Percentiles rank a stretch among this genome's conserved stretches.
Evolutionary conservation across 2,888 invertebrate genomes (phyloP).

Genomic region (Meiosimyza platycephala): DNA sequence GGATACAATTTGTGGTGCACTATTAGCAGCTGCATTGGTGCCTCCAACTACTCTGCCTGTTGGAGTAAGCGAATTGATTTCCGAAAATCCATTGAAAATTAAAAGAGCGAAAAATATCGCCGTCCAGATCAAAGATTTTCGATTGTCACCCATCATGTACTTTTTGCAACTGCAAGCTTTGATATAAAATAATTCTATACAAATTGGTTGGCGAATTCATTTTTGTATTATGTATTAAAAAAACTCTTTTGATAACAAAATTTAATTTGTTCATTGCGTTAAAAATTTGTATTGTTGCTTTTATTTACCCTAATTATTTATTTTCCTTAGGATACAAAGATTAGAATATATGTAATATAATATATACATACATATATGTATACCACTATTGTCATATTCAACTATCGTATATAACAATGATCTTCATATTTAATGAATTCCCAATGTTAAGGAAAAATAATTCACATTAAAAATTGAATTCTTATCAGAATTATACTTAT

Average conservation of each 20-base stretch:
- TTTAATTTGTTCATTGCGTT: slow-evolving; percentile 16
- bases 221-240: not conserved
- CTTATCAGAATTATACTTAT: no score
- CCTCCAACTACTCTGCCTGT: slow-evolving; percentile 60
- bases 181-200: not conserved
- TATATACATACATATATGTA: no score
- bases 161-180: slow-evolving; percentile 8
- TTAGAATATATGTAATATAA: no score
- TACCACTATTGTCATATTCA: no score
- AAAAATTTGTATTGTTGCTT: not conserved
- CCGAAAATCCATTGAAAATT: not conserved
- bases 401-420: no score
- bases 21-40: slow-evolving; percentile 50
- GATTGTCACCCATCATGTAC: slow-evolving; percentile 15
- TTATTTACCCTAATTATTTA: no score
- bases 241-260: slow-evolving; percentile 18
- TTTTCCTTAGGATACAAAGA: no score
- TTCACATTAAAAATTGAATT: no score
- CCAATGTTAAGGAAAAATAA: no score
- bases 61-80: slow-evolving; percentile 10
- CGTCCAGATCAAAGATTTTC: not conserved
- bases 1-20: slow-evolving; percentile 62
- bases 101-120: not conserved
- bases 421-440: no score
- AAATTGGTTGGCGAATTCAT: not conserved